These are phyloP conservation scores for Donacobius atricapilla DNA, from an alignment of 2,113 vertebrate genomes.

Conservation along the genomic window DNA sequence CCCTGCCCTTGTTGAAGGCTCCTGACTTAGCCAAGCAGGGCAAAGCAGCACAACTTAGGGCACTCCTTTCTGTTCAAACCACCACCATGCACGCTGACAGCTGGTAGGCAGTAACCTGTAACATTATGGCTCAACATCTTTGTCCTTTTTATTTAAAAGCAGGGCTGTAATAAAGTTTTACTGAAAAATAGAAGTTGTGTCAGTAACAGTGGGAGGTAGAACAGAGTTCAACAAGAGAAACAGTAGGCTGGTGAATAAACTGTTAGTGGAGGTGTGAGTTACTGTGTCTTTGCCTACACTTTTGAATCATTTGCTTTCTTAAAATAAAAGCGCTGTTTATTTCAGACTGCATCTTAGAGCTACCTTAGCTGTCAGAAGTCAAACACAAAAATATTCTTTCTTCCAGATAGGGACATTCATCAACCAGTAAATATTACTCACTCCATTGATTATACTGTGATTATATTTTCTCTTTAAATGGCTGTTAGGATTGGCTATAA, in stretches of 20 bases:
- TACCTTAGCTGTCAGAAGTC: slow-evolving; percentile 56
- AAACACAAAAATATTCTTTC: slow-evolving; percentile 56
- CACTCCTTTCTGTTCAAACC: background rate
- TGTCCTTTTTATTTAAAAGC: background rate
- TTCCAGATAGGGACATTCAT: slow-evolving; percentile 24
- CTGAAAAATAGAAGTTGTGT: background rate
- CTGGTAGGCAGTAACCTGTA: background rate
- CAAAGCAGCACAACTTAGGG: background rate
- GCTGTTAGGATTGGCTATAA: slow-evolving; percentile 58
- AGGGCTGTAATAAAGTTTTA: background rate
- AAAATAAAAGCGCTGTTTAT: slow-evolving; percentile 59
- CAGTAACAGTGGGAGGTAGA: background rate
- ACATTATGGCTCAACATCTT: background rate
- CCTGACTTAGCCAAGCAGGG: background rate
- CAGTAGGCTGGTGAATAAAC: background rate
- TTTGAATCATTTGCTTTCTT: slow-evolving; percentile 25
- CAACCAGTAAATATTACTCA: slow-evolving; percentile 67
- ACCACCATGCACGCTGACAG: rapidly evolving
- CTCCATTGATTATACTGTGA: slow-evolving; percentile 56
- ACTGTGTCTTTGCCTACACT: background rate
- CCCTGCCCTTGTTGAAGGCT: background rate
- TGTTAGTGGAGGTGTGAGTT: background rate
- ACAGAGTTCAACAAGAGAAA: background rate
- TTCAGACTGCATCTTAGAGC: slow-evolving; percentile 30
- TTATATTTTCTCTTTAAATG: slow-evolving; percentile 73